Conservation (phyloP, 2,797 vertebrate species). For the Pangasius macronema region DNA sequence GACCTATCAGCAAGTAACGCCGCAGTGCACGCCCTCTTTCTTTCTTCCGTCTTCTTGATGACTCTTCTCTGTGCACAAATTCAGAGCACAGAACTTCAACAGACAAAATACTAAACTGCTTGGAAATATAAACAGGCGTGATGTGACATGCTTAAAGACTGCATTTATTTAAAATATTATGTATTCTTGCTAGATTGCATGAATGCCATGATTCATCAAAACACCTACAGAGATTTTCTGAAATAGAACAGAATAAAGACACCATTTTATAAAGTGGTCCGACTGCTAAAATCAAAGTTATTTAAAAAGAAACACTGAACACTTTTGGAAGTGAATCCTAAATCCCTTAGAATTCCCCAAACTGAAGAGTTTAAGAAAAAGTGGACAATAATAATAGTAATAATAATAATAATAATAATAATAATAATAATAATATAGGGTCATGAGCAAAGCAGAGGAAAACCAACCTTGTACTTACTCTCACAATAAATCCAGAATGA, state of each 20-base stretch:
- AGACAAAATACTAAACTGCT: background rate
- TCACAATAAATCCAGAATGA: constrained; percentile 49
- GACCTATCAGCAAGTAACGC: constrained; percentile 90
- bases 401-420: background rate
- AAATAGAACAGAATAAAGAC: background rate
- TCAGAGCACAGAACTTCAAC: background rate
- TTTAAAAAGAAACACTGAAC: background rate
- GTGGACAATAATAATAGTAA: background rate
- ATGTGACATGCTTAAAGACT: background rate
- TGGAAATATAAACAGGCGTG: background rate
- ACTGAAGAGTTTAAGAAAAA: background rate
- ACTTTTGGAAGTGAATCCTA: background rate
- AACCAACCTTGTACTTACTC: constrained; percentile 55
- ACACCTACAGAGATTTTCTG: constrained; percentile 10
- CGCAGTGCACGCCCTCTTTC: constrained; percentile 85
- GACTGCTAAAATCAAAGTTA: no score
- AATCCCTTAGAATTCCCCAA: background rate
- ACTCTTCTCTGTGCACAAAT: constrained; percentile 77
- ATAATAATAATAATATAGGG: background rate
- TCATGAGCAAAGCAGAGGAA: background rate
- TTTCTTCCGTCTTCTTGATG: constrained; percentile 79
- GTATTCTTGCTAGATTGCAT: background rate
- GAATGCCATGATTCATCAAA: background rate
- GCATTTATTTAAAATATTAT: background rate
- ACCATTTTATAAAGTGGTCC: background rate